Conservation (phyloP, 2,113 vertebrate species). For the Lethenteron reissneri region DNA sequence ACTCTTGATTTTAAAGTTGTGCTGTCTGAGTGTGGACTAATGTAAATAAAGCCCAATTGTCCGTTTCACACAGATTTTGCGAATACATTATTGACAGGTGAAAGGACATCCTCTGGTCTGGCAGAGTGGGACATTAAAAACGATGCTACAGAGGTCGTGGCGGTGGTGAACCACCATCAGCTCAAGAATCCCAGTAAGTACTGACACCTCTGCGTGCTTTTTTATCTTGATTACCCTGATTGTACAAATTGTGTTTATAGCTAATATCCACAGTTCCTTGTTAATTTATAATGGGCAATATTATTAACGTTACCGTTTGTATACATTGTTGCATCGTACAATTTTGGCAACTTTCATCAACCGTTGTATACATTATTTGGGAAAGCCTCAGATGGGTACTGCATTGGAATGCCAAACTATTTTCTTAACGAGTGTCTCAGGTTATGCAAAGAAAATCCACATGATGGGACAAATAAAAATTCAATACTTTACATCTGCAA, state of each 20-base stretch:
- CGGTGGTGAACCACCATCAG: slow-evolving; percentile 91
- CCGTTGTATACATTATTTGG: too few relatives aligned
- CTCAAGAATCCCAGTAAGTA: slow-evolving; percentile 86
- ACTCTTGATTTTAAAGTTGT: background rate
- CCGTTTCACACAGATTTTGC: background rate
- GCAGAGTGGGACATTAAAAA: slow-evolving; percentile 87
- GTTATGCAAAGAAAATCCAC: too few relatives aligned
- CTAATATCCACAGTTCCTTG: background rate
- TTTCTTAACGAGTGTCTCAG: too few relatives aligned
- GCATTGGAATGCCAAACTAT: too few relatives aligned
- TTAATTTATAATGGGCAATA: background rate
- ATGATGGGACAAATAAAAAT: too few relatives aligned
- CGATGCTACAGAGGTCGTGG: slow-evolving; percentile 77
- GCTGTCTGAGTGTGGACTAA: background rate
- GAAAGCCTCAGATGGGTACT: too few relatives aligned
- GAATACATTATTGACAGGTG: slow-evolving; percentile 17
- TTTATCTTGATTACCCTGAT: background rate
- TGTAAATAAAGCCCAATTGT: background rate
- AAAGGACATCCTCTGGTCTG: slow-evolving; percentile 75
- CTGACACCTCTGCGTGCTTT: background rate
- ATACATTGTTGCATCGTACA: slow-evolving; percentile 9
- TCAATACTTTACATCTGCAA: too few relatives aligned
- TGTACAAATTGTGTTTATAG: background rate
- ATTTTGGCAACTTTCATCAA: slow-evolving; percentile 8
- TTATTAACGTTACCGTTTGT: background rate